Conservation (phyloP, 2,113 vertebrate species). For the Atrichornis clamosus region DNA sequence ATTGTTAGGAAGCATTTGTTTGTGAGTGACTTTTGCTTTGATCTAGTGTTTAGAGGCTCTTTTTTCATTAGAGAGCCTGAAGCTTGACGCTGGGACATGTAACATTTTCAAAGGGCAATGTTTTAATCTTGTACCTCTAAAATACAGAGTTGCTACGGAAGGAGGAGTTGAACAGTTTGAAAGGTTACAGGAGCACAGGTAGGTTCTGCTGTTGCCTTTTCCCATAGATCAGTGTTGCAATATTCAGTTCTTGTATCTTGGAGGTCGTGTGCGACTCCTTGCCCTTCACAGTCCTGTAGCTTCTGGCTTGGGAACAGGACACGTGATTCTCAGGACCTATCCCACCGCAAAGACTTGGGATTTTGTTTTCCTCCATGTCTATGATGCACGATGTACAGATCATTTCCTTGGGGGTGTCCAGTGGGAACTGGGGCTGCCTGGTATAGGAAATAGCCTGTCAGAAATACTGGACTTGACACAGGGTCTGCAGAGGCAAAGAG, state of each 20-base stretch:
- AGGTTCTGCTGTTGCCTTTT: not conserved
- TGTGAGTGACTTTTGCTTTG: not conserved
- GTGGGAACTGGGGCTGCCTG: not conserved
- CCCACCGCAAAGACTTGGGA: not conserved
- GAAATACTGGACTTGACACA: not conserved
- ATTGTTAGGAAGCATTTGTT: not conserved
- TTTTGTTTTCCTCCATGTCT: not conserved
- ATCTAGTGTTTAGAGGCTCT: not conserved
- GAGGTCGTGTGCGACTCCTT: rapidly evolving
- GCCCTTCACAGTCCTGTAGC: not conserved
- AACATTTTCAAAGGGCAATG: not conserved
- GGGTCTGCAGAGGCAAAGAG: not conserved
- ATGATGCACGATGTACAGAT: rapidly evolving
- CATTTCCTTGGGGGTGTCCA: not conserved
- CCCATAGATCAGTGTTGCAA: not conserved
- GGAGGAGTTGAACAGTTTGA: not conserved
- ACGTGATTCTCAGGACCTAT: not conserved
- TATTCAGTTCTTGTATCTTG: not conserved
- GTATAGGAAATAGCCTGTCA: not conserved
- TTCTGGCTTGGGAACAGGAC: not conserved
- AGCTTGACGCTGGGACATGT: not conserved
- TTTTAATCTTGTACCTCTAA: not conserved
- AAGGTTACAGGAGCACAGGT: not conserved
- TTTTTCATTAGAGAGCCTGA: not conserved
- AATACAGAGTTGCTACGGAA: not conserved